Conservation (phyloP, 2,113 vertebrate genomes). For the Pangasianodon hypophthalmus region DNA sequence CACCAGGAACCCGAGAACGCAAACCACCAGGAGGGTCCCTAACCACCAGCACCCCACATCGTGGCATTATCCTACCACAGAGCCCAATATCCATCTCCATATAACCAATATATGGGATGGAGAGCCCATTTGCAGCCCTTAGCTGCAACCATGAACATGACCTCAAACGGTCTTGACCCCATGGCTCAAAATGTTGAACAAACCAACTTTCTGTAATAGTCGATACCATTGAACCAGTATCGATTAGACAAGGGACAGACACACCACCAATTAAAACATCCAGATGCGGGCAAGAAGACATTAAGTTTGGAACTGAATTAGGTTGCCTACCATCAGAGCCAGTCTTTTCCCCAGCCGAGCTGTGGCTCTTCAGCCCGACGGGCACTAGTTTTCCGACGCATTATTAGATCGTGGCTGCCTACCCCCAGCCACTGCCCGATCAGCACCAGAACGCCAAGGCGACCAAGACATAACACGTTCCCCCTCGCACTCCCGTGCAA, state of each 20-base stretch:
- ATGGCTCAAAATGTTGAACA: background rate
- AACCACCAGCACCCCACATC: conserved; percentile 31
- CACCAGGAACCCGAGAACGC: background rate
- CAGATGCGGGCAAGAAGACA: conserved; percentile 12
- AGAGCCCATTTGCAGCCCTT: conserved; percentile 34
- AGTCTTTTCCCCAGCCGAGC: background rate
- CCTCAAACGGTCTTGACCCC: background rate
- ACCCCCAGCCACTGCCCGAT: too few relatives aligned
- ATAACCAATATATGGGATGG: conserved; percentile 33
- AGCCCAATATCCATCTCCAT: conserved; percentile 24
- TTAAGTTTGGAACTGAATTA: background rate
- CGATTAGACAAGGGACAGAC: background rate
- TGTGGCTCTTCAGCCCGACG: conserved; percentile 19
- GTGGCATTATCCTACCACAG: background rate
- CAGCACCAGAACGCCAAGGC: background rate
- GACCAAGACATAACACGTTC: too few relatives aligned
- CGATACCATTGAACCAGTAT: conserved; percentile 53
- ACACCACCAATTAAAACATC: background rate
- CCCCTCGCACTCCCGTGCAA: conserved; percentile 17
- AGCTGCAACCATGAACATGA: conserved; percentile 36
- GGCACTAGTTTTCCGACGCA: conserved; percentile 32
- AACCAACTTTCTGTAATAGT: conserved; percentile 42
- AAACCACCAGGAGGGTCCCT: background rate
- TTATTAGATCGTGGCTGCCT: too few relatives aligned
- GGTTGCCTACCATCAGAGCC: conserved; percentile 11